These are phyloP conservation scores for Drosophila siamana DNA, from an alignment of 2,888 invertebrate genomes.

Conservation along the genomic window DNA sequence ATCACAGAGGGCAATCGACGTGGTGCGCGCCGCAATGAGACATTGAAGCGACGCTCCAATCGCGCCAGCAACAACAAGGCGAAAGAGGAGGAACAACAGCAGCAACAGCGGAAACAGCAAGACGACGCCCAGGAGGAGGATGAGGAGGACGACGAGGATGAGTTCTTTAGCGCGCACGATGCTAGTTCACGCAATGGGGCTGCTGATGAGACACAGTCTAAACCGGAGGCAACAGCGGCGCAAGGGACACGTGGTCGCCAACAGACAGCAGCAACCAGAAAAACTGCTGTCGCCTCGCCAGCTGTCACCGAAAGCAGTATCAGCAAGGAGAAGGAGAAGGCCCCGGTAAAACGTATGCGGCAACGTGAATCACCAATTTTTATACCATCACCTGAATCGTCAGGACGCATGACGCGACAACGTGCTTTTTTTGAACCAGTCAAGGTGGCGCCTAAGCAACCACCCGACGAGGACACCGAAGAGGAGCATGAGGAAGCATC, in stretches of 20 bases:
- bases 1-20: constrained; percentile 83
- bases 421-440: constrained; percentile 85
- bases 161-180: constrained; percentile 75
- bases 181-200: constrained; percentile 68
- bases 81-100: constrained; percentile 38
- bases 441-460: constrained; percentile 75
- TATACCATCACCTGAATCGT: constrained; percentile 84
- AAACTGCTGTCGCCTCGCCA: constrained; percentile 34
- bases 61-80: constrained; percentile 73
- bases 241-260: constrained; percentile 65
- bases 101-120: not conserved
- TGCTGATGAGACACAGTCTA: constrained; percentile 47
- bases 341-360: constrained; percentile 77
- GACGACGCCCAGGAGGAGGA: constrained; percentile 55
- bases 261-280: constrained; percentile 37
- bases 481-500: constrained; percentile 2
- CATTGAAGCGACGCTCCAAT: constrained; percentile 82
- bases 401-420: constrained; percentile 84
- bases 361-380: constrained; percentile 84
- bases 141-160: constrained; percentile 74
- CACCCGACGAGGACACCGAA: constrained; percentile 1
- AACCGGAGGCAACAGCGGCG: constrained; percentile 49
- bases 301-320: constrained; percentile 37
- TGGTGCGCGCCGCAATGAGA: constrained; percentile 79
- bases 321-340: constrained; percentile 41